A percentile compares a stretch with the other conserved stretches of the same genome.
phyloP scores from a whole-genome alignment of 2,797 vertebrate species.

The Leptodactylus fallax region DNA sequence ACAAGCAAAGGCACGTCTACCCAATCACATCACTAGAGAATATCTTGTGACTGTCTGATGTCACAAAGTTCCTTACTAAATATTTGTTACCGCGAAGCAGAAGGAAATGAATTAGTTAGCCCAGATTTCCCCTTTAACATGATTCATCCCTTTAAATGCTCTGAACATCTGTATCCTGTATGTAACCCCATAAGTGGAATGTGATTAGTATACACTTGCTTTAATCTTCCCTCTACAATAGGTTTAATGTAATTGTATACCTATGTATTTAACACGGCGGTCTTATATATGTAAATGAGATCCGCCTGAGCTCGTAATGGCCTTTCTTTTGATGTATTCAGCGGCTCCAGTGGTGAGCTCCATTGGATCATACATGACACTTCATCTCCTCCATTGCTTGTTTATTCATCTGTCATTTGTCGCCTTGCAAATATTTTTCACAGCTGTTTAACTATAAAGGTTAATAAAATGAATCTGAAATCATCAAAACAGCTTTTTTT shows the following conservation, averaged over 20 bases:
- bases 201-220: background rate
- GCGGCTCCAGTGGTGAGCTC: background rate
- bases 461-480: slow-evolving; percentile 66
- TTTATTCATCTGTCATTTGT: slow-evolving; percentile 42
- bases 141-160: background rate
- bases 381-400: slow-evolving; percentile 40
- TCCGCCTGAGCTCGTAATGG: background rate
- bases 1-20: no score
- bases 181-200: background rate
- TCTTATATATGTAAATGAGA: background rate
- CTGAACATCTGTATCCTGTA: background rate
- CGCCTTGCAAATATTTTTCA: slow-evolving; percentile 51
- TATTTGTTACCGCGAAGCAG: no score
- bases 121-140: no score
- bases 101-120: no score
- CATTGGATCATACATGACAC: slow-evolving; percentile 16
- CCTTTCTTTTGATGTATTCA: background rate
- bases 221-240: background rate
- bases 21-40: no score
- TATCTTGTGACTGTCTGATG: no score
- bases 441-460: slow-evolving; percentile 65
- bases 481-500: slow-evolving; percentile 67
- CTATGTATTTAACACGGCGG: background rate
- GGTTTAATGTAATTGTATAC: background rate
- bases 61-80: no score